Conservation (phyloP, 2,888 invertebrate genomes). For the Trachelus iudaicus region DNA sequence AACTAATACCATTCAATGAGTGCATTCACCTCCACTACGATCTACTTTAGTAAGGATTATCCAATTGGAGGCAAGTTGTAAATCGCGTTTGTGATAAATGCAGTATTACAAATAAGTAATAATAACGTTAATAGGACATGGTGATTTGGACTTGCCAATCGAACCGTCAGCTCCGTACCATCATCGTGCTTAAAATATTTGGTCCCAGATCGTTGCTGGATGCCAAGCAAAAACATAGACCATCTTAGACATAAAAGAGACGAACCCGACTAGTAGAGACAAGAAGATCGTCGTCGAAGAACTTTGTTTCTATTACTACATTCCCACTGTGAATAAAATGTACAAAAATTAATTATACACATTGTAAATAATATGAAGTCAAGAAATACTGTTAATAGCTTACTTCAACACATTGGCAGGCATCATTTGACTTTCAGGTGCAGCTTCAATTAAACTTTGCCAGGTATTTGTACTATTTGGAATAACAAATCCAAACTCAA, state of each 20-base stretch:
- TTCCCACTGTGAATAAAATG: constrained; percentile 81
- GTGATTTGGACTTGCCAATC: background rate
- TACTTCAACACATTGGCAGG: constrained; percentile 98
- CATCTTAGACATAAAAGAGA: constrained; percentile 87
- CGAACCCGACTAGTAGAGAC: constrained; percentile 96
- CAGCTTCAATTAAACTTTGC: constrained; percentile 98
- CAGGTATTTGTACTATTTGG: constrained; percentile 99
- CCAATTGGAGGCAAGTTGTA: background rate
- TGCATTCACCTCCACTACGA: background rate
- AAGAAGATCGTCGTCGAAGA: constrained; percentile 93
- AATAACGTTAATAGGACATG: background rate
- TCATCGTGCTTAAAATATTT: constrained; percentile 7
- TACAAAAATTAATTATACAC: background rate
- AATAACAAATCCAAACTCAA: constrained; percentile 99
- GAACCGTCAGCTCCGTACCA: background rate
- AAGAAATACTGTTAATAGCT: constrained; percentile 34
- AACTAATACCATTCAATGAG: background rate
- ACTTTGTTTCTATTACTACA: constrained; percentile 95
- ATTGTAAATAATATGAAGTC: background rate
- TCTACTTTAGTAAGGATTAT: background rate
- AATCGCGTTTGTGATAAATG: background rate
- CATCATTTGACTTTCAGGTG: constrained; percentile 99
- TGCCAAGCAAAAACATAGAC: background rate
- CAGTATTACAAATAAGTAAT: background rate
- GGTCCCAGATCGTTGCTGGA: constrained; percentile 14